Base-by-base conservation (phyloP, 2,888 invertebrate genomes). In the Platycheirus rosarum region DNA sequence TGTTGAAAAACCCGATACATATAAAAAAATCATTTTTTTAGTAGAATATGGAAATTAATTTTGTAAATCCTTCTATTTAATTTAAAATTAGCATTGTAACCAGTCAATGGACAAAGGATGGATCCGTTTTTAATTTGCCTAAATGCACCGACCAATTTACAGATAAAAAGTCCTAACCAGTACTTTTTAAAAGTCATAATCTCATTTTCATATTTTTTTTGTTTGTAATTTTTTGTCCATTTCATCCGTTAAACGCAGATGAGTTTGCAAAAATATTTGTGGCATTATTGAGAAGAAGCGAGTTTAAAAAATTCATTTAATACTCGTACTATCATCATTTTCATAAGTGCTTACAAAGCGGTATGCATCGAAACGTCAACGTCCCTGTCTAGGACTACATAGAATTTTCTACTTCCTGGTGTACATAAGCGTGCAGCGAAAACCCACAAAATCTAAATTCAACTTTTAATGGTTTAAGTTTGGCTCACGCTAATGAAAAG, bases 381-480 rank as follows among this genome's bases (percentile, higher is more conserved):
- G 51, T 2, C 8, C 40, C 62, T n/a, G n/a, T 35, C 46, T 23
- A 2, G 9, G 26, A 26, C n/a, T 23, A 13, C 26, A 32, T 29
- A 29, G 14, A 18, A n/a, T 35, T 1, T 2, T n/a, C 5, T 20
- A 16, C 2, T 6, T 11, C 53, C 26, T n/a, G n/a, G n/a, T n/a
- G n/a, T n/a, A n/a, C n/a, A n/a, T n/a, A n/a, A n/a, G 53, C 2
- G 16, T 14, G 40, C 13, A 11, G 23, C 16, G 29, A 20, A 46
- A 62, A 35, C 35, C 66, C 68, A 14, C 44, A 68, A 62, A 75
- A 68, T 68, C 60, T 68, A 35, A 70, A 76, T 69, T 76, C 48
- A 70, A 70, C 42, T 77, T 77, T 70, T 77, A 77, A 77, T 77
- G 65, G 63, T 44, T 63, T 70, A 57, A 77, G 75, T 75, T 75